A percentile compares a stretch with the other conserved stretches of the same genome.
phyloP scores from a whole-genome alignment of 2,888 invertebrate genomes.

The Tenthredo amoena region DNA sequence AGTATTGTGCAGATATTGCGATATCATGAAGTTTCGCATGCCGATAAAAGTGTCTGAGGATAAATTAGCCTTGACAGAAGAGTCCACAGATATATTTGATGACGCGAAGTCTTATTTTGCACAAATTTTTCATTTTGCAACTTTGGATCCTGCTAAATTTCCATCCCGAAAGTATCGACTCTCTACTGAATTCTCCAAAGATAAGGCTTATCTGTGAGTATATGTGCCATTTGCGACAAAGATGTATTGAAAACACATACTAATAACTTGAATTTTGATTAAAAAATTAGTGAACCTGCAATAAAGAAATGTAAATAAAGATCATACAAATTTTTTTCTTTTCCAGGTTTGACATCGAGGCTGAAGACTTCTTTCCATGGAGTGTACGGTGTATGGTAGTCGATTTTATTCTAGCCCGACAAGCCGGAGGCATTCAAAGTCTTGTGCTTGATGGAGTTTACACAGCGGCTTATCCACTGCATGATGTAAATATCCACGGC shows the following conservation, averaged over 20 bases:
- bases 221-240: not conserved
- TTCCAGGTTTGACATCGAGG: slow-evolving; percentile 83
- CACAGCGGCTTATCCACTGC: slow-evolving; percentile 86
- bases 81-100: slow-evolving; percentile 75
- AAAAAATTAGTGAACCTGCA: not conserved
- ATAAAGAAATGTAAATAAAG: not conserved
- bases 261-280: not conserved
- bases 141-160: slow-evolving; percentile 82
- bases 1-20: slow-evolving; percentile 86
- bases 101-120: slow-evolving; percentile 78
- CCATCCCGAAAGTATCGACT: slow-evolving; percentile 83
- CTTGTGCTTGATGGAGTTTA: slow-evolving; percentile 84
- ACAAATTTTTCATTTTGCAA: slow-evolving; percentile 80
- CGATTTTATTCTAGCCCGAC: slow-evolving; percentile 87
- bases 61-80: slow-evolving; percentile 60
- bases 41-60: slow-evolving; percentile 82
- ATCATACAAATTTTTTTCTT: slow-evolving; percentile 45
- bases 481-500: slow-evolving; percentile 82
- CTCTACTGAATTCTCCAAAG: slow-evolving; percentile 85
- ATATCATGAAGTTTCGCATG: slow-evolving; percentile 88
- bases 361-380: slow-evolving; percentile 85
- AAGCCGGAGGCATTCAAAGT: slow-evolving; percentile 85
- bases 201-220: slow-evolving; percentile 87
- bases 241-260: not conserved
- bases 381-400: slow-evolving; percentile 85